A percentile compares a stretch with the other conserved stretches of the same genome.
Evolutionary conservation across 2,797 vertebrate genomes (phyloP).

Genomic region (Anguilla marmorata): DNA sequence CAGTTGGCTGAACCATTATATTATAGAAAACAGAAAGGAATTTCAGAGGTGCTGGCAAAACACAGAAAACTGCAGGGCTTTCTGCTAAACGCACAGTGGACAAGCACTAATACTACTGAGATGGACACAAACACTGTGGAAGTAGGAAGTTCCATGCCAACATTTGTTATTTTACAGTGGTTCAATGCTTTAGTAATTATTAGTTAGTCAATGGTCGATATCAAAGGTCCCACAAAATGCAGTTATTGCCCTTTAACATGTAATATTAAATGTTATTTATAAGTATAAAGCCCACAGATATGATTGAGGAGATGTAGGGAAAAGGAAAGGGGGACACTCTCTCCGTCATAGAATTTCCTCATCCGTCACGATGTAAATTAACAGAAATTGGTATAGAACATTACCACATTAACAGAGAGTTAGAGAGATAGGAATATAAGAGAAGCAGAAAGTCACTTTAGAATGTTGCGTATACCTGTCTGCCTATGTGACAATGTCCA

Average conservation of each 20-base stretch:
- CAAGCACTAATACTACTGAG: constrained; percentile 35
- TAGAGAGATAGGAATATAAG: constrained; percentile 34
- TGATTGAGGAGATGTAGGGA: not conserved
- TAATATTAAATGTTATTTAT: constrained; percentile 3
- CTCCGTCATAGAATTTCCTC: not conserved
- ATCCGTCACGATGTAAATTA: constrained; percentile 68
- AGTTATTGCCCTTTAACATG: constrained; percentile 4
- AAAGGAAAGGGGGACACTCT: not conserved
- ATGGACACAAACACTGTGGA: constrained; percentile 49
- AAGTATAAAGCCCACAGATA: constrained; percentile 26
- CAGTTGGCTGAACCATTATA: not conserved
- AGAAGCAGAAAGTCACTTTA: constrained; percentile 57
- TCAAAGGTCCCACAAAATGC: constrained; percentile 25
- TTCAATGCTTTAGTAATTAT: constrained; percentile 22
- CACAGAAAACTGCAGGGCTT: constrained; percentile 31
- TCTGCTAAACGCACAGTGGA: constrained; percentile 27
- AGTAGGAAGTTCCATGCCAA: constrained; percentile 57
- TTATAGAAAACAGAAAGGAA: constrained; percentile 18
- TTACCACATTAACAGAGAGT: constrained; percentile 52
- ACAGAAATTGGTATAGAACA: constrained; percentile 78
- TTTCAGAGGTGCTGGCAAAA: not conserved
- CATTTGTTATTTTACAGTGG: constrained; percentile 58
- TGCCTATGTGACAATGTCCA: constrained; percentile 79
- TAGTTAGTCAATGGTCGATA: not conserved
- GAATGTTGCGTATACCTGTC: constrained; percentile 69